Evolutionary conservation across 2,888 invertebrate species (phyloP).

Genomic region (Lymantria dispar): DNA sequence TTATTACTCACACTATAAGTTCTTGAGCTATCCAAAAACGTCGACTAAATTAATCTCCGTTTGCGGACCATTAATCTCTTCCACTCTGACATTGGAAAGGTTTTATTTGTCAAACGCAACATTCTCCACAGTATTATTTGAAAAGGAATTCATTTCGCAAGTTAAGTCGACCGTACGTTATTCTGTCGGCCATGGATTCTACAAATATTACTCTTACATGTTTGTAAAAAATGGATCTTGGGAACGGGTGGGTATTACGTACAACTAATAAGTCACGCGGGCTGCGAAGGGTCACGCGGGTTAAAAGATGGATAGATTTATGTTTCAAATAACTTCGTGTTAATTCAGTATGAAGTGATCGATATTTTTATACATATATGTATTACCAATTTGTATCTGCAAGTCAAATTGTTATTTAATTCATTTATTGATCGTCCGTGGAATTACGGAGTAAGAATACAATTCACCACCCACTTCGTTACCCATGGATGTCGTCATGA

Average conservation of each 20-base stretch:
- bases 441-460: no score
- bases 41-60: slow-evolving; percentile 27
- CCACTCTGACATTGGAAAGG: slow-evolving; percentile 28
- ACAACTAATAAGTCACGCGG: slow-evolving; percentile 19
- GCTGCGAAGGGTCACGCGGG: slow-evolving; percentile 8
- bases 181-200: slow-evolving; percentile 27
- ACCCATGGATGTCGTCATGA: no score
- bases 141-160: slow-evolving; percentile 37
- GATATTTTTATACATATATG: no score
- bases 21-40: slow-evolving; percentile 10
- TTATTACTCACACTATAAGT: slow-evolving; percentile 17
- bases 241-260: slow-evolving; percentile 19
- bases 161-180: slow-evolving; percentile 37
- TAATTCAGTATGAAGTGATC: not conserved
- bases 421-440: no score
- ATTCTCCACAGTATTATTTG: slow-evolving; percentile 30
- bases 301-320: slow-evolving; percentile 2
- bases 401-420: no score
- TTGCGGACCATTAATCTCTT: slow-evolving; percentile 29
- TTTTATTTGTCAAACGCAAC: slow-evolving; percentile 38
- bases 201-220: slow-evolving; percentile 35
- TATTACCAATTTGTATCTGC: no score
- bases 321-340: not conserved
- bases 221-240: slow-evolving; percentile 15
- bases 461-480: no score